Evolutionary conservation across 2,888 invertebrate species (phyloP).

Genomic region (Tinea semifulvella): DNA sequence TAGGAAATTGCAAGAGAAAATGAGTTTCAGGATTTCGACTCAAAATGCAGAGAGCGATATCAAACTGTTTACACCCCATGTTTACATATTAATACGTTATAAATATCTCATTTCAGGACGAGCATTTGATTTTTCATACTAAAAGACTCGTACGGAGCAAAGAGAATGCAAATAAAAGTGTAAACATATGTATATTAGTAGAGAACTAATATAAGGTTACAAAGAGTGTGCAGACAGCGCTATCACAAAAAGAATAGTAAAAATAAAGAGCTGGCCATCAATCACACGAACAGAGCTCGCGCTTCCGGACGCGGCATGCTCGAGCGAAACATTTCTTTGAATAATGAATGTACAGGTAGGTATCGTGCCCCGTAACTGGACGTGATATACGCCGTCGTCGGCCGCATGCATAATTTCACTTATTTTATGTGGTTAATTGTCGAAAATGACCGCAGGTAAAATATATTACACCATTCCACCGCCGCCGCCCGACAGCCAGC

Average conservation of each 20-base stretch:
- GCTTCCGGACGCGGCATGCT: slow-evolving; percentile 57
- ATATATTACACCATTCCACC: slow-evolving; percentile 57
- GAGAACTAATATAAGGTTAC: neutral
- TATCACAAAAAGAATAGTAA: slow-evolving; percentile 39
- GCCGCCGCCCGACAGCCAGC: slow-evolving; percentile 26
- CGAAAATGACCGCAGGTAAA: slow-evolving; percentile 66
- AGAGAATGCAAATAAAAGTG: no score
- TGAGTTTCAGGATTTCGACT: slow-evolving; percentile 31
- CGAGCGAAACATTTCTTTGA: slow-evolving; percentile 66
- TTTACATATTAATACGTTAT: no score
- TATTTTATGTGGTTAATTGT: slow-evolving; percentile 68
- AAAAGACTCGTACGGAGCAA: no score
- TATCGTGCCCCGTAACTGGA: slow-evolving; percentile 65
- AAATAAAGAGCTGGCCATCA: slow-evolving; percentile 60
- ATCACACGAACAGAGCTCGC: slow-evolving; percentile 59
- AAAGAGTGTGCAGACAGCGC: slow-evolving; percentile 7
- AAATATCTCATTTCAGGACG: no score
- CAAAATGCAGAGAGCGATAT: slow-evolving; percentile 2
- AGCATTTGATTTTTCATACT: no score
- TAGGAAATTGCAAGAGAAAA: slow-evolving; percentile 67
- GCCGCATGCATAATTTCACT: slow-evolving; percentile 67
- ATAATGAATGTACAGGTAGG: slow-evolving; percentile 62
- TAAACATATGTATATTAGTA: no score
- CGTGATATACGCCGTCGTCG: slow-evolving; percentile 67
- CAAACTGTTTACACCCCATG: slow-evolving; percentile 50